Base-by-base conservation (phyloP, 1,140 invertebrate genomes). In the Drosophila hydei region DNA sequence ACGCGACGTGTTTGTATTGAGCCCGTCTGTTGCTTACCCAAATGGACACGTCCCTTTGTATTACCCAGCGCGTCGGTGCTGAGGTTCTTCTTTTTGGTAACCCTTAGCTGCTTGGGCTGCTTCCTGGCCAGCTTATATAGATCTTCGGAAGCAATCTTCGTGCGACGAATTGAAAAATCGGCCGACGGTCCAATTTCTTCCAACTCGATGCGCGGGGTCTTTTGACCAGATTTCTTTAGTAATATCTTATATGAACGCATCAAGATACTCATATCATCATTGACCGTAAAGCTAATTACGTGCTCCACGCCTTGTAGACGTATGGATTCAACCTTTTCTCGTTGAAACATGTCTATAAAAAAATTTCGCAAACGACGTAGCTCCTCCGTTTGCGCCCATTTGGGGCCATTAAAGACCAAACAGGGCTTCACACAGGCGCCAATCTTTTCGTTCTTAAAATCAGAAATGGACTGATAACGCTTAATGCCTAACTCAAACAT, bases 401-500 rank as follows among this genome's bases (percentile, higher is more conserved):
- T 92, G 61, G 98, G 96, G n/a, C 99, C 99, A 92, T 97, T 95
- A 84, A 99, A 99, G 16, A 99, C 87, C 9, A 99, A 92, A 87
- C 98, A 96, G 3, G 99, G 98, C 92, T 99, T 99, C 0, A 94
- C 94, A 9, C 97, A 98, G 23, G 94, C 90, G 1, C 95, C 81
- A 21, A 97, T 94, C 92, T 98, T 98, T 21, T 95, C 94, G 54
- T 93, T 94, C 88, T 96, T 95, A 77, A 98, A 98, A 30, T 97
- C 95, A 45, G 94, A 92, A 85, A 99, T 93, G 8, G 94, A 92
- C 92, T 95, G 95, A 88, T 95, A 99, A 45, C 96, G 94, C 69
- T 97, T 96, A 14, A 99, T 94, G 18, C 97, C 97, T 68, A 99
- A 94, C 93, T 99, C 99, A 77, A 98, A 94, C 97, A 99, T 99